Evolutionary conservation across 2,113 vertebrate species (phyloP).

Genomic region (human (Homo sapiens)): GRCh38 chr2:38177001-38177500

Average conservation of each 20-base stretch:
- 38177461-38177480: background rate
- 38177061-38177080: background rate
- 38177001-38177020: conserved; percentile 2
- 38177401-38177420: background rate
- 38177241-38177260: background rate
- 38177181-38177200: background rate
- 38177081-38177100: background rate
- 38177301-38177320: rapidly evolving
- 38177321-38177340: background rate
- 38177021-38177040: background rate
- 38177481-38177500: background rate
- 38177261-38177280: background rate
- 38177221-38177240: background rate
- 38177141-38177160: background rate
- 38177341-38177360: background rate
- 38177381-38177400: background rate
- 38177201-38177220: background rate
- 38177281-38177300: background rate
- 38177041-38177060: conserved; percentile 7
- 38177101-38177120: background rate
- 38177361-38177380: background rate
- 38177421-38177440: background rate
- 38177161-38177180: background rate
- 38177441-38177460: background rate
- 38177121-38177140: background rate